Conservation (phyloP, 2,113 vertebrate genomes). For the Hyaena hyaena region DNA sequence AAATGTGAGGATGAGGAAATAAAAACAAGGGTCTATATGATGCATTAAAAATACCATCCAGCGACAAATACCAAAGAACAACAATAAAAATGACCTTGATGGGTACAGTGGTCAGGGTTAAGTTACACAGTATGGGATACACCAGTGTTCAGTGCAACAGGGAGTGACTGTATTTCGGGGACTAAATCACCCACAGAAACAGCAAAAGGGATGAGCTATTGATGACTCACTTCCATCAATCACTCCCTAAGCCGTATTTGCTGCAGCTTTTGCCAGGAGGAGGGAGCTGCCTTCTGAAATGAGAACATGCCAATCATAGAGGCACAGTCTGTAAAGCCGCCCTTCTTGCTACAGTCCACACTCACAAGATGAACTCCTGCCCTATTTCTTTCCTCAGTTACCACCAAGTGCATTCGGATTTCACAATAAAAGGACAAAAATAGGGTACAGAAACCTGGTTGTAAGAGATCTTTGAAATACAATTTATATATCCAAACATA, state of each 20-base stretch:
- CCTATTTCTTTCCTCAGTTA: not conserved
- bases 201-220: no score
- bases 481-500: not conserved
- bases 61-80: not conserved
- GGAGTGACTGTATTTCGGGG: not conserved
- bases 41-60: not conserved
- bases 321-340: fast-evolving
- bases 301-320: not conserved
- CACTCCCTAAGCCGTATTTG: not conserved
- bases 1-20: not conserved
- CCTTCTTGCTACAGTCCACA: not conserved
- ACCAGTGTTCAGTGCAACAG: not conserved
- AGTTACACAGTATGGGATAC: not conserved
- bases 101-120: not conserved
- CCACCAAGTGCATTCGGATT: not conserved
- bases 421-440: not conserved
- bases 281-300: not conserved
- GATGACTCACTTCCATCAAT: not conserved
- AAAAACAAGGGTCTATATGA: not conserved
- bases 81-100: not conserved
- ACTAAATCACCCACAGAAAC: not conserved
- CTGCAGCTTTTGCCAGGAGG: not conserved
- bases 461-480: not conserved
- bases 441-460: not conserved
- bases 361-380: not conserved